These are phyloP conservation scores for Camponotus pennsylvanicus DNA, from an alignment of 1,140 invertebrate species.

Conservation along the genomic window DNA sequence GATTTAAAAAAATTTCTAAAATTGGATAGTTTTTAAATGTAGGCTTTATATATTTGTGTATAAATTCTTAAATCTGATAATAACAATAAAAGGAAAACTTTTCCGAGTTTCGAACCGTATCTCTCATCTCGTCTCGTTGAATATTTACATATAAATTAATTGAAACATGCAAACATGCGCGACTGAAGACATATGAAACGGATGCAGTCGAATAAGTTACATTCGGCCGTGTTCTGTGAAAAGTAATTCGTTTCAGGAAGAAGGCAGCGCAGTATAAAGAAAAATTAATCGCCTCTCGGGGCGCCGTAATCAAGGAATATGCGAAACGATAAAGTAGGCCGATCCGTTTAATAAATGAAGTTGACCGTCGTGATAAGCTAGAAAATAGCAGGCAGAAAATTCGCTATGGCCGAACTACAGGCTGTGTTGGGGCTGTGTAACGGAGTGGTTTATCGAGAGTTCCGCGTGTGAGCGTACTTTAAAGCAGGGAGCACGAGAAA, in stretches of 20 bases:
- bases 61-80: neutral
- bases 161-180: neutral
- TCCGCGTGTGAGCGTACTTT: conserved; percentile 47
- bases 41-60: neutral
- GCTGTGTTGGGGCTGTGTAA: neutral
- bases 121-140: neutral
- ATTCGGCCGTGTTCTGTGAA: neutral
- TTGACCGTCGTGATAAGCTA: conserved; percentile 53
- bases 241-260: conserved; percentile 3
- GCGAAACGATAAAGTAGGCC: conserved; percentile 52
- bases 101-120: neutral
- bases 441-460: conserved; percentile 52
- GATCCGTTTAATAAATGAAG: conserved; percentile 71
- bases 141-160: conserved; percentile 16
- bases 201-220: conserved; percentile 14
- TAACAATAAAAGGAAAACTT: neutral
- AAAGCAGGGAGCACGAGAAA: conserved; percentile 8
- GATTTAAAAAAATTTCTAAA: neutral
- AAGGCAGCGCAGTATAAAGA: conserved; percentile 41
- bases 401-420: conserved; percentile 25
- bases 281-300: conserved; percentile 64
- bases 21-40: neutral
- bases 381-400: conserved; percentile 63
- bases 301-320: conserved; percentile 42
- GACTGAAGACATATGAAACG: neutral